Base-by-base conservation (phyloP, 2,888 invertebrate genomes). In the Agonopterix alstromeriana region DNA sequence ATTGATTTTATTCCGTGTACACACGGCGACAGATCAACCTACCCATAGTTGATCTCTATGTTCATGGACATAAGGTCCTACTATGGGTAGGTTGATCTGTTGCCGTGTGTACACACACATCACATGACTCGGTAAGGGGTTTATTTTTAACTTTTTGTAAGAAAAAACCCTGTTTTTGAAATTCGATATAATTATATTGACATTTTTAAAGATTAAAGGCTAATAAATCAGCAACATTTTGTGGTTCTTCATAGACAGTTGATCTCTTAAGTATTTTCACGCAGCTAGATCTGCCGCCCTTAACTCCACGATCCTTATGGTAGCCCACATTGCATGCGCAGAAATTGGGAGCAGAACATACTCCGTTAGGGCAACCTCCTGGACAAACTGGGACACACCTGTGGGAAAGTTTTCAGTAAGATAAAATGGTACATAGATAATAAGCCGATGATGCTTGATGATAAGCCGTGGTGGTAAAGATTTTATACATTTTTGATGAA, bases 271-370 rank as follows among this genome's bases (percentile, higher is more conserved):
- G 65, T 35, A 90, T 82, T 52, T 86, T 90, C 7, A 93, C 77
- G 65, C 94, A 95, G 8, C 81, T 71, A 44, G 91, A 90, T n/a
- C 91, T 90, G 1, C 92, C 92, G 1, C 92, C 92, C 61, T 92
- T 93, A 1, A 90, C 87, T 27, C 87, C 90, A 54, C 79, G 73
- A 60, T 93, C 92, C 60, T 93, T 93, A 48, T 84, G 73, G 67
- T 86, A 95, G 0, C 95, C 95, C 0, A 90, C 85, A 59, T 93
- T 92, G 63, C 95, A 95, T 51, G 93, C 88, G 65, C 95, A 95
- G 63, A 92, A 90, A 72, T 94, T 92, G 0, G 95, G 95, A 0
- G 91, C 91, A 0, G 93, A 91, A 60, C 95, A 95, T 12, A 90
- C 85, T 0, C 94, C 95, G 64, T 95, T 95, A 8, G 87, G 85